Evolutionary conservation across 2,888 invertebrate genomes (phyloP).

Genomic region (Drosophila flavopinicola): DNA sequence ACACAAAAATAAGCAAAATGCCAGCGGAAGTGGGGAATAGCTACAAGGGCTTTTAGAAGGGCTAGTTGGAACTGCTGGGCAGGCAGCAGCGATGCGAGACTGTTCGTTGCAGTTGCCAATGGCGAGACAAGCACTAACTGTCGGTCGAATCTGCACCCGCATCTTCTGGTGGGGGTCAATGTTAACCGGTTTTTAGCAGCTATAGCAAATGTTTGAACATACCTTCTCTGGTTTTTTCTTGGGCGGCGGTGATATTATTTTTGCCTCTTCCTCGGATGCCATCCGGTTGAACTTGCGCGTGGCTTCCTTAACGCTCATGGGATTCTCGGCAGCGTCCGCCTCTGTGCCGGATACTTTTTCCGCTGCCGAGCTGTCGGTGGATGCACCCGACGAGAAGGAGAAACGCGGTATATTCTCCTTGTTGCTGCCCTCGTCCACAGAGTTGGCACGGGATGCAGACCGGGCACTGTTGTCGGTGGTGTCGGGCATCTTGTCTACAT

Average conservation of each 20-base stretch:
- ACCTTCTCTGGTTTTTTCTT: slow-evolving; percentile 88
- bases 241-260: slow-evolving; percentile 85
- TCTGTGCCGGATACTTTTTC: slow-evolving; percentile 57
- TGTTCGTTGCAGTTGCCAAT: slow-evolving; percentile 12
- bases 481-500: slow-evolving; percentile 11
- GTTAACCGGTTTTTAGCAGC: slow-evolving; percentile 58
- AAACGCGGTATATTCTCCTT: slow-evolving; percentile 82
- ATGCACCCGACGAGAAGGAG: slow-evolving; percentile 78
- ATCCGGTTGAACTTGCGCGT: slow-evolving; percentile 96
- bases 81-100: slow-evolving; percentile 53
- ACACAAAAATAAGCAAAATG: slow-evolving; percentile 10
- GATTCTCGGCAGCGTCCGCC: slow-evolving; percentile 85
- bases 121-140: slow-evolving; percentile 9
- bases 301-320: slow-evolving; percentile 95
- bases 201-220: slow-evolving; percentile 76
- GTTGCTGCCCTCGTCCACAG: slow-evolving; percentile 82
- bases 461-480: slow-evolving; percentile 16
- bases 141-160: slow-evolving; percentile 21
- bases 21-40: slow-evolving; percentile 46
- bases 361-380: slow-evolving; percentile 65
- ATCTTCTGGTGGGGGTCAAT: slow-evolving; percentile 27
- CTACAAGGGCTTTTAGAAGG: background rate
- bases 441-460: slow-evolving; percentile 84
- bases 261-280: slow-evolving; percentile 91
- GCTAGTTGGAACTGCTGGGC: slow-evolving; percentile 34